These are phyloP conservation scores for Monopterus albus DNA, from an alignment of 2,113 vertebrate genomes.

Conservation along the genomic window DNA sequence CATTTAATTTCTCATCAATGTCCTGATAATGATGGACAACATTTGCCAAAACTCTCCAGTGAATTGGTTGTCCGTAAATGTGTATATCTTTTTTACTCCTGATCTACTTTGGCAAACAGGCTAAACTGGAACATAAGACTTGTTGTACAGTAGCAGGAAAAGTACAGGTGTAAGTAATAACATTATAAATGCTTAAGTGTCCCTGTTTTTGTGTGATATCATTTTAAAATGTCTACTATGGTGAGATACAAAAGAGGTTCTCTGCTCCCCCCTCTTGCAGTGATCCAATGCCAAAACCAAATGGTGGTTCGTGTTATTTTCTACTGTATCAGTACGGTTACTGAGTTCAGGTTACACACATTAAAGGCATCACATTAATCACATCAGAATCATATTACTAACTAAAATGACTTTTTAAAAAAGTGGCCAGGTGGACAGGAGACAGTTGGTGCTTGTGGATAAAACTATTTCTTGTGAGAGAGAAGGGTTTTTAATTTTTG, in stretches of 20 bases:
- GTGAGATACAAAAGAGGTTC: conserved; percentile 5
- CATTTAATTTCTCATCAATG: too few species aligned
- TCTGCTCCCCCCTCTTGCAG: not conserved
- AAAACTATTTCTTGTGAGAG: conserved; percentile 32
- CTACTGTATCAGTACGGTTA: not conserved
- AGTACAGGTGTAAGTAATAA: conserved; percentile 25
- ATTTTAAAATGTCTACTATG: not conserved
- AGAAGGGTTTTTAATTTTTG: conserved; percentile 38
- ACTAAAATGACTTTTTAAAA: conserved; percentile 14
- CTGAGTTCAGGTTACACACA: conserved; percentile 4
- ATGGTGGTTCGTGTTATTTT: conserved; percentile 1
- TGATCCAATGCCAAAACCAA: not conserved
- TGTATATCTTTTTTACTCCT: too few species aligned
- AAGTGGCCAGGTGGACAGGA: conserved; percentile 54
- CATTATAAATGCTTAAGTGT: conserved; percentile 3
- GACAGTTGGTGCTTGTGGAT: conserved; percentile 42
- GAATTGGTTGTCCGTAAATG: too few species aligned
- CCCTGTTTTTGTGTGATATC: not conserved
- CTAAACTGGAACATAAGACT: too few species aligned
- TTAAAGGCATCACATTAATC: too few species aligned
- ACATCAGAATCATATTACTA: too few species aligned
- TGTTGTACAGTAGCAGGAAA: conserved; percentile 8
- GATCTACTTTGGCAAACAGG: too few species aligned
- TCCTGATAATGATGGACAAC: too few species aligned
- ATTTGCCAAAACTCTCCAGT: too few species aligned